phyloP scores from a whole-genome alignment of 2,113 vertebrate genomes.

The Urocynchramus pylzowi region DNA sequence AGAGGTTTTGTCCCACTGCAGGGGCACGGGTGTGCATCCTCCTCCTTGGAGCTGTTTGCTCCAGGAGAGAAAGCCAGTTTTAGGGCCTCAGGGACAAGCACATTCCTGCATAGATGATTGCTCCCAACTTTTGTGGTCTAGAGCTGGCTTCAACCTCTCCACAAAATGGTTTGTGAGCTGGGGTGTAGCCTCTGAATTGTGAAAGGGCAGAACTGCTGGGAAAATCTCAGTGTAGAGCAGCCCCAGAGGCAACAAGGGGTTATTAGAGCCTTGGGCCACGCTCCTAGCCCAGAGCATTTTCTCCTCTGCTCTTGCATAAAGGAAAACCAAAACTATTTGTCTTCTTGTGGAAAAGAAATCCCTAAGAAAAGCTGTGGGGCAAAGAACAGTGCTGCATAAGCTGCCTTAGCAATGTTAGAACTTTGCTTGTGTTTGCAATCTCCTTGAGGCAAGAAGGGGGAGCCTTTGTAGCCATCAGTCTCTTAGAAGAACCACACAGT shows the following conservation, averaged over 20 bases:
- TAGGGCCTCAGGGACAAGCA: neutral
- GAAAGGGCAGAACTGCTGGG: neutral
- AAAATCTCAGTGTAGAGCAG: neutral
- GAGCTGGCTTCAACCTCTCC: neutral
- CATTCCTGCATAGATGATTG: neutral
- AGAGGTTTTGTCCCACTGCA: neutral
- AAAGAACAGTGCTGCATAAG: neutral
- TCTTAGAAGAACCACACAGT: neutral
- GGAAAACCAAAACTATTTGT: neutral
- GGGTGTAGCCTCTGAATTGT: neutral
- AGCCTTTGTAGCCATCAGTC: rapidly evolving
- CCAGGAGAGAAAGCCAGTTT: neutral
- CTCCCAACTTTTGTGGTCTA: neutral
- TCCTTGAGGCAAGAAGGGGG: neutral
- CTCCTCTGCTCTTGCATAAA: neutral
- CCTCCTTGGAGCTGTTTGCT: neutral
- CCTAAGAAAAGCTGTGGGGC: neutral
- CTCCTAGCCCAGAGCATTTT: neutral
- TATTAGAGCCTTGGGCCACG: neutral
- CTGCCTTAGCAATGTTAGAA: neutral
- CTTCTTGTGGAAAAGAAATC: neutral
- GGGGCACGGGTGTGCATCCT: rapidly evolving
- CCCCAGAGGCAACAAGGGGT: neutral
- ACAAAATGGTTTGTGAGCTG: neutral
- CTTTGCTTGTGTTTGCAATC: neutral